These are phyloP conservation scores for Myrmophylax atrothorax DNA, from an alignment of 2,113 vertebrate genomes.

Conservation along the genomic window DNA sequence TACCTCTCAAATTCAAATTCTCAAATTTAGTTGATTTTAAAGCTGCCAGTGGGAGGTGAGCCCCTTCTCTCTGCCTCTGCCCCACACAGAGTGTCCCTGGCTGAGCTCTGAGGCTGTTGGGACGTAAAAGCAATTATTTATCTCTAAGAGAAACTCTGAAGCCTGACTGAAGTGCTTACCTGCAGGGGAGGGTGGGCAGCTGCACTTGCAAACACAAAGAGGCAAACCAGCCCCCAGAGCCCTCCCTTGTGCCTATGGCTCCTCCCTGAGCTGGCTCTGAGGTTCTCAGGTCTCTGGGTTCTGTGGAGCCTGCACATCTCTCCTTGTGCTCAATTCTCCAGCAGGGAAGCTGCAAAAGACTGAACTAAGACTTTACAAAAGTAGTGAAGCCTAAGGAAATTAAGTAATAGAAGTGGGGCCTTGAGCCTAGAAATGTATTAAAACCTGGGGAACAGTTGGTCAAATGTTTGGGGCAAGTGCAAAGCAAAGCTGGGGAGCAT, in stretches of 20 bases:
- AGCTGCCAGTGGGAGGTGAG: neutral
- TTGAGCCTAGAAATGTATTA: neutral
- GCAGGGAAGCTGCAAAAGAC: neutral
- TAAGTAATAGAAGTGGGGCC: neutral
- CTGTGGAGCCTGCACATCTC: neutral
- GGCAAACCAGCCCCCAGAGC: neutral
- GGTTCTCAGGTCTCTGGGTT: neutral
- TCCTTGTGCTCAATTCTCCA: neutral
- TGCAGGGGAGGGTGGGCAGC: neutral
- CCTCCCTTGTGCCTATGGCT: neutral
- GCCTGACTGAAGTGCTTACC: neutral
- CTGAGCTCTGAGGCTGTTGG: neutral
- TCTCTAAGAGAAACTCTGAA: neutral
- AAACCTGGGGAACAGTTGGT: neutral
- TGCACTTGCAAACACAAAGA: neutral
- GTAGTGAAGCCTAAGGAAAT: neutral
- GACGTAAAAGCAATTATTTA: neutral
- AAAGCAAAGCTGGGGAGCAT: neutral
- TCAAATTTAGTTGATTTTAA: too few relatives aligned
- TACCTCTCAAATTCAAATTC: too few relatives aligned
- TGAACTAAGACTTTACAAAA: neutral
- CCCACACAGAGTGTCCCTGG: neutral
- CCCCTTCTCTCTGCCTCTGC: neutral
- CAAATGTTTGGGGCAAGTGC: neutral
- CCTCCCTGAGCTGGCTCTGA: neutral